Percentiles rank a stretch among this genome's conserved stretches.
Conservation (phyloP, 2,888 invertebrate species). For the Tribolium freemani region DNA sequence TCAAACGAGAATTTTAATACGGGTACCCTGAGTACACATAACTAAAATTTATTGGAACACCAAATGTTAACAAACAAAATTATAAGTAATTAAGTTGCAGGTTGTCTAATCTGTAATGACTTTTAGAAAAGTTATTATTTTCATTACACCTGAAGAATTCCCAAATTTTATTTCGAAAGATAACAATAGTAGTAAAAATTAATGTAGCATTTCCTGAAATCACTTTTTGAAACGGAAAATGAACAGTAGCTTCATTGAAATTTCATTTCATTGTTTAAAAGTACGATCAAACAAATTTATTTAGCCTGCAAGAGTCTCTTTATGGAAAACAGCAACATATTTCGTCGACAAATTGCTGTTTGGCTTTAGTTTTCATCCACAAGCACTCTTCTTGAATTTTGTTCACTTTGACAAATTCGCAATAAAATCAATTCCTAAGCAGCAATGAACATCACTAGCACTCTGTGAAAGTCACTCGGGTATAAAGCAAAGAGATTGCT, state of each 20-base stretch:
- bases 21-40: neutral
- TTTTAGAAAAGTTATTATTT: too few species aligned
- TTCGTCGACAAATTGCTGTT: neutral
- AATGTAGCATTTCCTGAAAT: conserved; percentile 16
- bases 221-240: neutral
- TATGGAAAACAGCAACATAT: neutral
- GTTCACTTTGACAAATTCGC: neutral
- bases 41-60: neutral
- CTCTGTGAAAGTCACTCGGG: neutral
- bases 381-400: neutral
- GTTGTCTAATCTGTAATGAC: too few species aligned
- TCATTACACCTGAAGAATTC: too few species aligned
- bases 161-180: too few species aligned
- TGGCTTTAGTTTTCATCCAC: neutral
- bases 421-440: conserved; percentile 9
- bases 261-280: conserved; percentile 8
- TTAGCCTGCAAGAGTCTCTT: neutral
- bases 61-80: too few species aligned
- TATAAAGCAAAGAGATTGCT: conserved; percentile 19
- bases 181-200: conserved; percentile 8
- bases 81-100: too few species aligned
- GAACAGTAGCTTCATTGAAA: conserved; percentile 7
- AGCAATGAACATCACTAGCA: neutral
- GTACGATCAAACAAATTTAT: neutral
- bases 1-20: neutral